These are phyloP conservation scores for Hycleus phaleratus DNA, from an alignment of 1,140 invertebrate species.

Conservation along the genomic window DNA sequence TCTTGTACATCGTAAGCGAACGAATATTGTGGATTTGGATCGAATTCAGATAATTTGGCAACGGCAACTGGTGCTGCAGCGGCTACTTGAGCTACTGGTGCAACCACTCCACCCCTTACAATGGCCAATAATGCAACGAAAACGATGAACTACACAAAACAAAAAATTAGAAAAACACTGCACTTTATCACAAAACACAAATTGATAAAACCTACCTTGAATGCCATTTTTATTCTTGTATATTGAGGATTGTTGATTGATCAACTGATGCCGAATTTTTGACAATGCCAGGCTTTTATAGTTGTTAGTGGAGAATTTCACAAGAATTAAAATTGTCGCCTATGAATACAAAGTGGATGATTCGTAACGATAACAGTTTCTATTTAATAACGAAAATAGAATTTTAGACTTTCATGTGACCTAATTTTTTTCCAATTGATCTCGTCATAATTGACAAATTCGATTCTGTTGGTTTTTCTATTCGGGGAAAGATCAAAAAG, in stretches of 20 bases:
- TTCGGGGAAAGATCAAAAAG: too few relatives aligned
- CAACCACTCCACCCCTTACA: conserved; percentile 16
- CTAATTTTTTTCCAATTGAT: too few relatives aligned
- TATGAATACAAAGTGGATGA: too few relatives aligned
- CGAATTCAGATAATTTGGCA: conserved; percentile 30
- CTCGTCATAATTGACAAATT: too few relatives aligned
- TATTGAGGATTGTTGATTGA: conserved; percentile 13
- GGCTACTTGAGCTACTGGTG: conserved; percentile 6
- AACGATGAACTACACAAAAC: conserved; percentile 16
- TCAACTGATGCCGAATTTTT: conserved; percentile 30
- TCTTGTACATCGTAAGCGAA: conserved; percentile 51
- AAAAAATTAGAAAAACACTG: background rate
- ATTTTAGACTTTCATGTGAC: too few relatives aligned
- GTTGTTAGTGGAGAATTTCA: too few relatives aligned
- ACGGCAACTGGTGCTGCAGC: conserved; percentile 2
- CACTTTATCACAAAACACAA: background rate
- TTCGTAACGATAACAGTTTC: too few relatives aligned
- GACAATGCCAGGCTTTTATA: conserved; percentile 16
- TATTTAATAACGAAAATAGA: too few relatives aligned
- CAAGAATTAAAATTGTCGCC: too few relatives aligned
- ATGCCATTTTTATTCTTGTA: conserved; percentile 16
- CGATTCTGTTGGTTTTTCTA: too few relatives aligned
- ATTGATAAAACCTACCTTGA: conserved; percentile 13
- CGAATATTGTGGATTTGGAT: conserved; percentile 46
- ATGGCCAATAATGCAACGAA: conserved; percentile 14